phyloP scores from a whole-genome alignment of 2,888 invertebrate genomes.

The Drosophila melanosoma region DNA sequence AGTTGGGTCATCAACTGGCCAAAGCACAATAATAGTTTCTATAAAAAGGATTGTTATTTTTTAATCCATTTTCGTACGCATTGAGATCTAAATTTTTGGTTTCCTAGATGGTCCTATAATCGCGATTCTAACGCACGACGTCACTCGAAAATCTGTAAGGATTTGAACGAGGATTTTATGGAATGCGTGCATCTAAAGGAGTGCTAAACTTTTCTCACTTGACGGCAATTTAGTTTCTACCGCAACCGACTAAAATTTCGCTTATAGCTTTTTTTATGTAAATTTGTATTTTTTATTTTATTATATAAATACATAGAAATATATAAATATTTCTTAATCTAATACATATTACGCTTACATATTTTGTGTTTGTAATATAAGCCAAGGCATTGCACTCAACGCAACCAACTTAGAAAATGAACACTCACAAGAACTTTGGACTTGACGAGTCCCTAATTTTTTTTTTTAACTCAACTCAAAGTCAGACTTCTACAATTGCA shows the following conservation, averaged over 20 bases:
- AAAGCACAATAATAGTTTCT: background rate
- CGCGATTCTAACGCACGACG: no score
- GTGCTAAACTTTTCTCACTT: no score
- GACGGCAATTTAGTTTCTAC: no score
- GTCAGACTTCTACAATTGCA: background rate
- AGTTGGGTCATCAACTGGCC: background rate
- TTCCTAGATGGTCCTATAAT: background rate
- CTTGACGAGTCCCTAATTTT: no score
- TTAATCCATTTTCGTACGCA: background rate
- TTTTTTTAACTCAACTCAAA: background rate
- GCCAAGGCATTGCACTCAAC: background rate
- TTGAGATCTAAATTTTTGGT: background rate
- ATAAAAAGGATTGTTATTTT: background rate
- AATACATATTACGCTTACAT: background rate
- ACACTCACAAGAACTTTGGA: background rate
- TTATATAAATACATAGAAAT: slow-evolving; percentile 12
- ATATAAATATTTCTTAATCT: slow-evolving; percentile 14
- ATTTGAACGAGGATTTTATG: no score
- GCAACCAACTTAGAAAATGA: background rate
- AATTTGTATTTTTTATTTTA: slow-evolving; percentile 7
- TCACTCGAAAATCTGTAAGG: no score
- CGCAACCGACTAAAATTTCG: no score
- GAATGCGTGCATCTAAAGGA: no score
- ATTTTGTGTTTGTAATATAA: background rate
- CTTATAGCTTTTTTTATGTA: background rate